Evolutionary conservation across 2,888 invertebrate species (phyloP).

Genomic region (Troides aeacus): DNA sequence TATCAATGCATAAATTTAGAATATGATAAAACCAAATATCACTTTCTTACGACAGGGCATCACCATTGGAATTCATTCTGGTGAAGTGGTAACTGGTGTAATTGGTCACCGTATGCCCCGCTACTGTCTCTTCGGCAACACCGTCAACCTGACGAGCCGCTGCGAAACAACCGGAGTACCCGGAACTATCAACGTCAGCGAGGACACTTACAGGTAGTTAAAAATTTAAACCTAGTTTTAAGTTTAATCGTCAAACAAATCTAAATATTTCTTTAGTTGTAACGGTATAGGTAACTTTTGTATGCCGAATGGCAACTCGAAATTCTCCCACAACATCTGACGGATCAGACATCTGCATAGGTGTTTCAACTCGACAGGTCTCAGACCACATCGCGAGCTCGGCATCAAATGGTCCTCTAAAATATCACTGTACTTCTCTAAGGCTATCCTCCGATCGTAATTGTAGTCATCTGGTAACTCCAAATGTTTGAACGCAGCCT

Average conservation of each 20-base stretch:
- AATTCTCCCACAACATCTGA: constrained; percentile 82
- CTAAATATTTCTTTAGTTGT: constrained; percentile 84
- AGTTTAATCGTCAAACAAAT: constrained; percentile 84
- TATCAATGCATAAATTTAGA: too few relatives aligned
- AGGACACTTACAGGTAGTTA: constrained; percentile 94
- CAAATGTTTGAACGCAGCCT: constrained; percentile 53
- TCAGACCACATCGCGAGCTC: constrained; percentile 79
- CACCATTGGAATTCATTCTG: constrained; percentile 96
- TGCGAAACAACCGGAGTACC: constrained; percentile 95
- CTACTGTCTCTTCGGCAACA: constrained; percentile 96
- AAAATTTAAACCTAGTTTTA: neutral
- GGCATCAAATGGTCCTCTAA: constrained; percentile 81
- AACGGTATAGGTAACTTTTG: constrained; percentile 83
- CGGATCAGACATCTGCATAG: constrained; percentile 86
- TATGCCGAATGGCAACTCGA: constrained; percentile 88
- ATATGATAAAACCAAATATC: too few relatives aligned
- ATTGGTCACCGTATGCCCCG: constrained; percentile 97
- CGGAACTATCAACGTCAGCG: constrained; percentile 94
- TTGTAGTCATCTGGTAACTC: constrained; percentile 67
- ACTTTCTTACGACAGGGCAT: constrained; percentile 83
- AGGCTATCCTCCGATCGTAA: constrained; percentile 62
- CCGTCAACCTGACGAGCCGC: constrained; percentile 94
- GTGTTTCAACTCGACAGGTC: constrained; percentile 87
- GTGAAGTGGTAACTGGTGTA: constrained; percentile 96
- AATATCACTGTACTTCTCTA: constrained; percentile 74